These are phyloP conservation scores for Chiroxiphia lanceolata DNA, from an alignment of 2,797 vertebrate genomes.

Conservation along the genomic window DNA sequence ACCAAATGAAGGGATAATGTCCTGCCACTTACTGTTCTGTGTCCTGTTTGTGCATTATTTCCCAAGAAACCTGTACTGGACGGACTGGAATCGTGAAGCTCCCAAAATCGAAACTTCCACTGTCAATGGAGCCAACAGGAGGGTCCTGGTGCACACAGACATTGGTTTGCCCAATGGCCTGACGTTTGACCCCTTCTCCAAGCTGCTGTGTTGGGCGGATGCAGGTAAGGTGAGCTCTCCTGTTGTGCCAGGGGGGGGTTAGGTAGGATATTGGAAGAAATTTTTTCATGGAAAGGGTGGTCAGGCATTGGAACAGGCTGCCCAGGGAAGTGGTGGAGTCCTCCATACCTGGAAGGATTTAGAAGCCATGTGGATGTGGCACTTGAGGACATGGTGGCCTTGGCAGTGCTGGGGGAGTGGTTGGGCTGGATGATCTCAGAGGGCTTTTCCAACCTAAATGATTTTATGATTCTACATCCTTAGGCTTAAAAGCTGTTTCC, in stretches of 20 bases:
- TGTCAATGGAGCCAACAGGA: conserved; percentile 86
- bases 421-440: neutral
- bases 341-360: neutral
- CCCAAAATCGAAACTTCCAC: conserved; percentile 93
- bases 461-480: neutral
- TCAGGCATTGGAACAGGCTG: neutral
- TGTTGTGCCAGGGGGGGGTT: neutral
- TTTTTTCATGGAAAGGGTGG: neutral
- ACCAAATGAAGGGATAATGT: neutral
- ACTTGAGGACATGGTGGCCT: neutral
- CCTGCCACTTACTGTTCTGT: neutral
- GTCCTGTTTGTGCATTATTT: neutral
- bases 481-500: neutral
- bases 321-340: neutral
- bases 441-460: neutral
- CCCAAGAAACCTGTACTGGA: conserved; percentile 92
- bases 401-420: neutral
- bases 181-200: conserved; percentile 84
- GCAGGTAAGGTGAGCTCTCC: conserved; percentile 82
- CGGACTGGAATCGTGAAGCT: conserved; percentile 96
- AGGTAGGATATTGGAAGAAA: neutral
- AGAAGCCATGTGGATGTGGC: neutral
- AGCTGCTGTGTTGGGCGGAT: conserved; percentile 94
- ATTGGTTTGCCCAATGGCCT: conserved; percentile 94
- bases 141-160: conserved; percentile 86